Conservation (phyloP, 2,888 invertebrate genomes). For the Zele albiditarsus region DNA sequence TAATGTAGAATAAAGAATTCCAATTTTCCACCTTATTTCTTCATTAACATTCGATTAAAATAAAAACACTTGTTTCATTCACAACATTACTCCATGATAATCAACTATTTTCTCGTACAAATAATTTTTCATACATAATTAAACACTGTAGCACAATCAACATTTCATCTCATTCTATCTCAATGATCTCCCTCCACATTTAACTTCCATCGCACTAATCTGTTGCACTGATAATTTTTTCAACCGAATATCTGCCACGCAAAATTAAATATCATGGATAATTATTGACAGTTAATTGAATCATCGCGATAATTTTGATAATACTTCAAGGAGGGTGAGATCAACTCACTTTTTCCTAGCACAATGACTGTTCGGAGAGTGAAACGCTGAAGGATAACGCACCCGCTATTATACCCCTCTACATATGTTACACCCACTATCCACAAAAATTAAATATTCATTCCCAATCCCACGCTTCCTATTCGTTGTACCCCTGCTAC, state of each 20-base stretch:
- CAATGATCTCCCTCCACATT: too few relatives aligned
- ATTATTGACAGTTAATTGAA: neutral
- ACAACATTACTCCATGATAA: too few relatives aligned
- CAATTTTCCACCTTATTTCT: too few relatives aligned
- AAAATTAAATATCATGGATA: neutral
- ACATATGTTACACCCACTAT: constrained; percentile 56
- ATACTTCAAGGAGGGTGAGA: neutral
- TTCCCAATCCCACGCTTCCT: neutral
- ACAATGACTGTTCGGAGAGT: constrained; percentile 59
- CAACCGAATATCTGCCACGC: too few relatives aligned
- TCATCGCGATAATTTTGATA: neutral
- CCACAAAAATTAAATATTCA: constrained; percentile 13
- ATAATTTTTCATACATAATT: neutral
- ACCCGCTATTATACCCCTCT: constrained; percentile 69
- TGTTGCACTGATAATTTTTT: too few relatives aligned
- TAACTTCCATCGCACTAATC: too few relatives aligned
- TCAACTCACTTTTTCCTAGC: constrained; percentile 48
- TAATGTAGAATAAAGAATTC: neutral
- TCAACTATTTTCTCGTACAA: too few relatives aligned
- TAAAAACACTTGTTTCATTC: too few relatives aligned
- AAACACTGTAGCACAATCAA: neutral
- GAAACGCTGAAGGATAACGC: constrained; percentile 64
- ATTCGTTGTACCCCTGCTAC: constrained; percentile 33
- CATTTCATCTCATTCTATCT: neutral
- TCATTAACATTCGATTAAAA: too few relatives aligned